Conservation (phyloP, 2,113 vertebrate species). For the Heptranchias perlo region DNA sequence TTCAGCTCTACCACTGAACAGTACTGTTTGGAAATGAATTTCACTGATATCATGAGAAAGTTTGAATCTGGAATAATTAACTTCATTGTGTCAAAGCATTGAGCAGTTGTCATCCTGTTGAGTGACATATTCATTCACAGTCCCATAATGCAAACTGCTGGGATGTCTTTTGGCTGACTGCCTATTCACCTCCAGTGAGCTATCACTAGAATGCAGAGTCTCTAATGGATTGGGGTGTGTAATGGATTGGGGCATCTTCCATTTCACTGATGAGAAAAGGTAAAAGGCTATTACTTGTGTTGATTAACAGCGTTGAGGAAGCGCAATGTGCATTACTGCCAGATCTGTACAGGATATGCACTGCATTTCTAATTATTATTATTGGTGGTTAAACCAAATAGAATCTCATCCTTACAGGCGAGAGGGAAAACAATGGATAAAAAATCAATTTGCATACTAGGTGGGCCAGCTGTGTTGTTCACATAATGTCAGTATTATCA, state of each 20-base stretch:
- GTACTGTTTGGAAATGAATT: not conserved
- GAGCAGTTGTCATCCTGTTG: not conserved
- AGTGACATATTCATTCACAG: constrained; percentile 42
- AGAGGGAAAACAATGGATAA: not conserved
- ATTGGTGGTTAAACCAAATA: constrained; percentile 42
- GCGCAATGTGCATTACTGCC: constrained; percentile 48
- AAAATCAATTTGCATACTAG: not conserved
- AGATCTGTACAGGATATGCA: constrained; percentile 45
- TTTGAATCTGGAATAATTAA: not conserved
- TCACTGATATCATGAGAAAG: not conserved
- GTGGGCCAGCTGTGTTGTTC: not conserved
- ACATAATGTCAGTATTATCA: too few relatives aligned
- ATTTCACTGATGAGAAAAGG: constrained; percentile 76
- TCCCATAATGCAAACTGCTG: constrained; percentile 53
- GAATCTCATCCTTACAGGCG: constrained; percentile 40
- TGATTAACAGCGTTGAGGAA: constrained; percentile 64
- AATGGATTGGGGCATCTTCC: constrained; percentile 53
- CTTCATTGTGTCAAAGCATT: not conserved
- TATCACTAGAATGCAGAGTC: constrained; percentile 62
- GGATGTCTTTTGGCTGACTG: constrained; percentile 51
- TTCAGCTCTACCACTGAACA: not conserved
- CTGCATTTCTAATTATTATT: constrained; percentile 45
- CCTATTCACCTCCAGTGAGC: constrained; percentile 56
- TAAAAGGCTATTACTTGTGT: constrained; percentile 69
- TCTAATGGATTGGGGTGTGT: constrained; percentile 63